Conservation (phyloP, 2,113 vertebrate genomes). For the Alethe diademata region DNA sequence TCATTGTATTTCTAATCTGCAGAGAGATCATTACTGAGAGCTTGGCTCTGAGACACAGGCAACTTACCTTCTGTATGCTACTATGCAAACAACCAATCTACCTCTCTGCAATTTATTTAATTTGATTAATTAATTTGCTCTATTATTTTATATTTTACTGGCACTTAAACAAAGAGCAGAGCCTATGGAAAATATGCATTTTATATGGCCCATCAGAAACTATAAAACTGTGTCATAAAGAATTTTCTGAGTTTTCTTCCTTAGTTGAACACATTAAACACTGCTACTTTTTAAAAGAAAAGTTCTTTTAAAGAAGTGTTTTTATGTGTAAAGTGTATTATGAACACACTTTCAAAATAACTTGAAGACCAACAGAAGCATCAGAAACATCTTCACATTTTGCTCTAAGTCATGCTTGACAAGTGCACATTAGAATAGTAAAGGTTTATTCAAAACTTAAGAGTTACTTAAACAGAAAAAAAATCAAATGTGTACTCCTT, state of each 20-base stretch:
- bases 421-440: background rate
- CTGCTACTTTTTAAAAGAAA: background rate
- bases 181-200: background rate
- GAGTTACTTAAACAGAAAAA: background rate
- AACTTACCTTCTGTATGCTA: background rate
- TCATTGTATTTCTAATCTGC: conserved; percentile 23
- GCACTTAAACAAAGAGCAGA: background rate
- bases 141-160: background rate
- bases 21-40: background rate
- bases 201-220: background rate
- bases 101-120: background rate
- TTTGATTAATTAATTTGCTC: background rate
- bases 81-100: background rate
- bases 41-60: background rate
- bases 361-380: background rate
- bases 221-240: background rate
- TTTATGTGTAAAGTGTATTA: background rate
- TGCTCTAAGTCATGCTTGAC: background rate
- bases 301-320: background rate
- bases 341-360: background rate
- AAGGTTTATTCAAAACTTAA: background rate
- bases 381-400: background rate
- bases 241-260: background rate
- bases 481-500: background rate
- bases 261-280: background rate